Base-by-base conservation (phyloP, 2,113 vertebrate genomes). In the Ammospiza nelsoni region DNA sequence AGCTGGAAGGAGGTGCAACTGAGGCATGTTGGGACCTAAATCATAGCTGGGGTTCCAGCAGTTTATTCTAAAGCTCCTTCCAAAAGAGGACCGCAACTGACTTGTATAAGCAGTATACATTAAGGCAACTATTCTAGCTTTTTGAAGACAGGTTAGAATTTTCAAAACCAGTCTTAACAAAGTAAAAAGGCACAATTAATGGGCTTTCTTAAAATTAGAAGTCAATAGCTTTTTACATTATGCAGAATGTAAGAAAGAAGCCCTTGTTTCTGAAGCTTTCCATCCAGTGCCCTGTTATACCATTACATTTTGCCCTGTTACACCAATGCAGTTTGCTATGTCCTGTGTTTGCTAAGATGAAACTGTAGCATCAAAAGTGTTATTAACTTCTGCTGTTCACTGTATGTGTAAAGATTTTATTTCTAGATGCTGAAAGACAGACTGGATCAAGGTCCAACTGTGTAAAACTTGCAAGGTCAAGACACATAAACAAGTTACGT, bases 331-430 rank as follows among this genome's bases (percentile, higher is more conserved):
- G 49, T 54, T 63, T 57, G 28, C 37, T 5, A 9, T 59, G 44
- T 29, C 13, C 35, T 52, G 31, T 57, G 46, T 44, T 59, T 41
- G 29, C 80, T 49, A 77, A 67, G 61, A 46, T 74, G 43, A 52
- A 90, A 44, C n/a, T 25, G 18, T 27, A 54, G 43, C 61, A 74
- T 66, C 65, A 37, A 9, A 68, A 81, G 16, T 3, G 3, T 51
- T 62, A 22, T 14, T 84, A 84, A n/a, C 33, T 74, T 89, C 43
- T 72, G 17, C 12, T 0, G 1, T 59, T 82, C 0, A 0, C 22
- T 72, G 21, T 39, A 44, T 46, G 35, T 37, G 7, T 52, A 43
- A 72, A 65, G 46, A 37, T 89, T 81, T 84, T 73, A 44, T 72
- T 87, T 78, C 74, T 68, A 68, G 39, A 18, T 79, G 29, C 22